These are phyloP conservation scores for Alca torda DNA, from an alignment of 2,797 vertebrate genomes.

Conservation along the genomic window DNA sequence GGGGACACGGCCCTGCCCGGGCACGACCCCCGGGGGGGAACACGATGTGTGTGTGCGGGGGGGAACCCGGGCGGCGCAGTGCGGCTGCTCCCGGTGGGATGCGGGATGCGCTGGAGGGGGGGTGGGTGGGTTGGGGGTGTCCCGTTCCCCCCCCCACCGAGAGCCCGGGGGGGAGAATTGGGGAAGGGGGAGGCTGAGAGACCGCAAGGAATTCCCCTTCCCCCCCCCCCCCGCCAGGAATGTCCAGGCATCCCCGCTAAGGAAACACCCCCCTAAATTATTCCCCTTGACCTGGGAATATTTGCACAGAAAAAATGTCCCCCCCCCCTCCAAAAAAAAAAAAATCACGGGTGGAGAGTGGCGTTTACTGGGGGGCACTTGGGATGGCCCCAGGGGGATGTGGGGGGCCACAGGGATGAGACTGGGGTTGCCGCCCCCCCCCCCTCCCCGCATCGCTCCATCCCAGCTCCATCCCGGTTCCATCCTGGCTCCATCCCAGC, in stretches of 20 bases:
- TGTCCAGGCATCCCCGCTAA: not conserved
- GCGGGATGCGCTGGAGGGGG: not conserved
- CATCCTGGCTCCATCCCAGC: not conserved
- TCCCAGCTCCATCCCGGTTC: too few relatives aligned
- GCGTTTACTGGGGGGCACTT: not conserved
- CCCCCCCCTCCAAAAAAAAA: not conserved
- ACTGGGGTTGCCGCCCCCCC: too few relatives aligned
- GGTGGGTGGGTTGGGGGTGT: too few relatives aligned
- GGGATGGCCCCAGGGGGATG: not conserved
- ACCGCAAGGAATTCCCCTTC: not conserved
- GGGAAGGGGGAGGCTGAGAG: too few relatives aligned
- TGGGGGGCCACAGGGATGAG: not conserved
- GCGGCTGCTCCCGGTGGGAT: not conserved
- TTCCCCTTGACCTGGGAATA: too few relatives aligned
- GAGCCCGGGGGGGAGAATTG: too few relatives aligned
- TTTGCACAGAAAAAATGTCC: not conserved
- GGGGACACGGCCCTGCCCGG: too few relatives aligned
- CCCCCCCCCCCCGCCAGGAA: not conserved
- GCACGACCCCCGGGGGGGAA: too few relatives aligned
- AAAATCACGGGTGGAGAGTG: not conserved
- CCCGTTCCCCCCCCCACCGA: too few relatives aligned
- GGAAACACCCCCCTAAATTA: not conserved
- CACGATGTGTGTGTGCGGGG: too few relatives aligned
- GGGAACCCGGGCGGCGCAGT: not conserved
- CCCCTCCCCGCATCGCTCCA: not conserved